phyloP scores from a whole-genome alignment of 2,888 invertebrate genomes.

The Tryphoninae sp. region DNA sequence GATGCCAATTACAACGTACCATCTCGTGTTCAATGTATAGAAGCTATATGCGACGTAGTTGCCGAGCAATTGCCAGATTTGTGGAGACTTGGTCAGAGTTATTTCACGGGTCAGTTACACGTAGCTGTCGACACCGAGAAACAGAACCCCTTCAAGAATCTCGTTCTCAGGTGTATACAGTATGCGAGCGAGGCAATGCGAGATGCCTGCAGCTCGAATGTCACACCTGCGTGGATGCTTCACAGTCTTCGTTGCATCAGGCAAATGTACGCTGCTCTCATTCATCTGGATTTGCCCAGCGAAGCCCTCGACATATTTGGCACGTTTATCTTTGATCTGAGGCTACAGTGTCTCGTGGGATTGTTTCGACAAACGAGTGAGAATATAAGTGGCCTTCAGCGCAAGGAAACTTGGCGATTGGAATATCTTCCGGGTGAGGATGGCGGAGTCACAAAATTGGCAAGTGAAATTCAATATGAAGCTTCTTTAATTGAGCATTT shows the following conservation, averaged over 20 bases:
- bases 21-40: constrained; percentile 89
- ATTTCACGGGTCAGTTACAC: constrained; percentile 94
- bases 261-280: constrained; percentile 90
- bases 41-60: constrained; percentile 90
- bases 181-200: constrained; percentile 83
- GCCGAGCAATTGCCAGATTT: constrained; percentile 92
- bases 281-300: constrained; percentile 92
- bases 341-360: constrained; percentile 92
- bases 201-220: constrained; percentile 74
- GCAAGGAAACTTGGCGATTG: constrained; percentile 93
- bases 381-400: constrained; percentile 87
- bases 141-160: constrained; percentile 88
- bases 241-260: constrained; percentile 91
- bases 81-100: constrained; percentile 97
- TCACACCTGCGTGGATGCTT: constrained; percentile 86
- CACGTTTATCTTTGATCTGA: constrained; percentile 92
- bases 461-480: constrained; percentile 76
- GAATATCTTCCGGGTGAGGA: constrained; percentile 90
- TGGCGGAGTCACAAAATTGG: constrained; percentile 92
- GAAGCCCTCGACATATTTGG: constrained; percentile 94
- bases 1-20: constrained; percentile 83
- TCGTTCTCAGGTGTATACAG: constrained; percentile 80
- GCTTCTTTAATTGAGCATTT: not conserved
- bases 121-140: constrained; percentile 88
- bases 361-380: constrained; percentile 93